A percentile compares a stretch with the other conserved stretches of the same genome.
phyloP scores from a whole-genome alignment of 2,113 vertebrate species.

The Todiramphus chloris region DNA sequence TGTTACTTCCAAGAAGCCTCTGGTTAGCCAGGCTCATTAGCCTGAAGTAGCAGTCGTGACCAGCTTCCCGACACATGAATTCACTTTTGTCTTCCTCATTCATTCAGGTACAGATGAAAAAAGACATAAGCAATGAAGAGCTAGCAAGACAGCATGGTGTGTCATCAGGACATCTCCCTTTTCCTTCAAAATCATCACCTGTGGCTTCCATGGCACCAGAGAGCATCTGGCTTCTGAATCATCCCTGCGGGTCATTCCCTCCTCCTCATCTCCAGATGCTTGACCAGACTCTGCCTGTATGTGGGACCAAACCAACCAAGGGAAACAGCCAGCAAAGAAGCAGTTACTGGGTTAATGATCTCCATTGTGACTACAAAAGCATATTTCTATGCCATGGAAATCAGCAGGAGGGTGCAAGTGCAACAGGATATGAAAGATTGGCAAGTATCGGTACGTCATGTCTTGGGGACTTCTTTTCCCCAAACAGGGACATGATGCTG shows the following conservation, averaged over 20 bases:
- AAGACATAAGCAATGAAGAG: not conserved
- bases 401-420: not conserved
- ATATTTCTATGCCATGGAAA: not conserved
- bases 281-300: not conserved
- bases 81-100: not conserved
- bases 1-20: not conserved
- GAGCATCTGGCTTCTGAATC: not conserved
- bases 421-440: not conserved
- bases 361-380: not conserved
- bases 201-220: not conserved
- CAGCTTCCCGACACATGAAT: not conserved
- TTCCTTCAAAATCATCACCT: not conserved
- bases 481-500: not conserved
- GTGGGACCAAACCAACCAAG: rapidly evolving
- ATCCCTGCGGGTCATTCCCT: rapidly evolving
- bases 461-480: not conserved
- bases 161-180: not conserved
- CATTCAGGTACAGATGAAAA: not conserved
- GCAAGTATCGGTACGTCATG: not conserved
- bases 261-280: not conserved
- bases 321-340: not conserved
- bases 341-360: not conserved
- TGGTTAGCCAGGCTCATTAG: not conserved
- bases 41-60: not conserved
- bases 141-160: not conserved